A percentile compares a stretch with the other conserved stretches of the same genome.
These are phyloP conservation scores for Argya squamiceps DNA, from an alignment of 2,797 vertebrate species.

Conservation along the genomic window DNA sequence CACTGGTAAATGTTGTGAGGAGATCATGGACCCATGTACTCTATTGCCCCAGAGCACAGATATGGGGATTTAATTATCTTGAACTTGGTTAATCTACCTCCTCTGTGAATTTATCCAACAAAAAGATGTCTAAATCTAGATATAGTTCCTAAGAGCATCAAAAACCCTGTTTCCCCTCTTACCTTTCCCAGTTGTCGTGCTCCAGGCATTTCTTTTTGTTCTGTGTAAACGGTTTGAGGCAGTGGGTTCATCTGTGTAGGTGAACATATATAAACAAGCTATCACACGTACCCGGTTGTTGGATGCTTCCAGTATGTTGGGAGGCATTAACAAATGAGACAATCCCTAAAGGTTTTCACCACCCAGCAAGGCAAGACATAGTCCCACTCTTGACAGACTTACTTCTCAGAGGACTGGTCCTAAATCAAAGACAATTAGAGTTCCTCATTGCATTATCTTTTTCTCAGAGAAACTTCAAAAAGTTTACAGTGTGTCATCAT, in stretches of 20 bases:
- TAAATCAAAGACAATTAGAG: neutral
- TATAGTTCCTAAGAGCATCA: neutral
- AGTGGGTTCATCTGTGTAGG: neutral
- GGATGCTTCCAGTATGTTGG: neutral
- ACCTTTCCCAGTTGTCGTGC: neutral
- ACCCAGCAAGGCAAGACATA: neutral
- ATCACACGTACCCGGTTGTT: neutral
- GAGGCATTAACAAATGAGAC: neutral
- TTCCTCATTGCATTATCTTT: neutral
- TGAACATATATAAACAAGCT: neutral
- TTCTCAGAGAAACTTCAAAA: neutral
- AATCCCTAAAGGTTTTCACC: neutral
- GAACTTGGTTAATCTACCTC: neutral
- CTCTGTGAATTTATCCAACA: neutral
- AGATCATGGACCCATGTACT: neutral
- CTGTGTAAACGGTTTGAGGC: neutral
- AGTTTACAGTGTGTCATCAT: accelerated
- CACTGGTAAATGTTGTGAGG: neutral
- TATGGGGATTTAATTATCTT: neutral
- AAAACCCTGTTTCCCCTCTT: neutral
- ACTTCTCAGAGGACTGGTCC: neutral
- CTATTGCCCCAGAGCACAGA: neutral
- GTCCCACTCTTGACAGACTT: neutral
- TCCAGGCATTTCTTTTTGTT: slow-evolving; percentile 7
- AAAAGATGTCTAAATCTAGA: neutral